Evolutionary conservation across 1,140 invertebrate genomes (phyloP), one percentile per base, ranked within the genome.

Genomic region (Aleiodes sp.): DNA sequence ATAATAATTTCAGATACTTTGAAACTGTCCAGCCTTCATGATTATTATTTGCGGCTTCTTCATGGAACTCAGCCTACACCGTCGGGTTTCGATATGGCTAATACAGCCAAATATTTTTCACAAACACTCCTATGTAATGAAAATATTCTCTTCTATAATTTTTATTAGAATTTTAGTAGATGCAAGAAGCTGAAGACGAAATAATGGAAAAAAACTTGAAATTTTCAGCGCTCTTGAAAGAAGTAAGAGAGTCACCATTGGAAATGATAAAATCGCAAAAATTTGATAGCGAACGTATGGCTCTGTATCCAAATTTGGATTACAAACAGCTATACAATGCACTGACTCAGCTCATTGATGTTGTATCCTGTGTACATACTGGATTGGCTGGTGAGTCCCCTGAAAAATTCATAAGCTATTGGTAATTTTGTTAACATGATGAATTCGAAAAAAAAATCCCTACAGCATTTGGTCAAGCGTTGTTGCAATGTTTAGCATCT

Each of bases 91-190:
- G 98, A 99, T 84, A 96, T 99, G 83, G 95, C 96, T 61, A 98
- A 97, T 81, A 99, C 96, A 65, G 90, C 99, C 76, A 98, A 98
- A 85, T 98, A 97, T 86, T 99, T 99, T 87, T 97, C 96, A 26
- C 96, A 98, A 88, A 98, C 96, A 59, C 88, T 99, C 65, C 88
- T 99, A 75, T 94, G 98, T 99, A 91, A 91, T 90, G 89, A 76
- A 68, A 62, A 68, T 24, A 71, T 63, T 64, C 60, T 68, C 62
- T 35, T 31, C 37, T 10, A 19, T 19, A 52, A 35, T 67, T 61
- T 16, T n/a, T 57, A 67, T 70, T n/a, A n/a, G 8, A 41, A 62
- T 4, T 14, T 62, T n/a, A n/a, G 31, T 10, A 35, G 10, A 35
- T 35, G 4, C 31, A 35, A 35, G 4, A 35, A 4, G 31, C 2